A percentile compares a stretch with the other conserved stretches of the same genome.
Conservation (phyloP, 2,888 invertebrate genomes). For the Caenorhabditis sp. region DNA sequence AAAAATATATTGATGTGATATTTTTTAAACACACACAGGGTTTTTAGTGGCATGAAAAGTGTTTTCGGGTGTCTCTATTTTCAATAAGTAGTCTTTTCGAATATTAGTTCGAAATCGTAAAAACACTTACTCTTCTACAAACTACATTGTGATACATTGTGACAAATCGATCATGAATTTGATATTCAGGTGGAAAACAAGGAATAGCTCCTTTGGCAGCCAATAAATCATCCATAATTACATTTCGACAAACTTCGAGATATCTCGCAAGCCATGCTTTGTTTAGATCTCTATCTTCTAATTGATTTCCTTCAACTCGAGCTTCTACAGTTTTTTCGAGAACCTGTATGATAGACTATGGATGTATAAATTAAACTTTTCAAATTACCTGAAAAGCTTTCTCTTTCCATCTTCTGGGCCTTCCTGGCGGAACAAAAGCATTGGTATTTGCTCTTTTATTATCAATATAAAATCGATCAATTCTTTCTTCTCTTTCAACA, state of each 20-base stretch:
- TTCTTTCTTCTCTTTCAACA: slow-evolving; percentile 91
- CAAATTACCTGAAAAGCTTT: slow-evolving; percentile 44
- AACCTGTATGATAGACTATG: slow-evolving; percentile 84
- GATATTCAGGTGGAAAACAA: slow-evolving; percentile 92
- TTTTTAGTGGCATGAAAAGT: background rate
- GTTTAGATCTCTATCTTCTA: slow-evolving; percentile 87
- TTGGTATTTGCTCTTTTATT: slow-evolving; percentile 79
- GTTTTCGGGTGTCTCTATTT: background rate
- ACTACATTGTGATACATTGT: slow-evolving; percentile 91
- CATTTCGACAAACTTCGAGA: slow-evolving; percentile 77
- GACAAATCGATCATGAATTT: slow-evolving; percentile 89
- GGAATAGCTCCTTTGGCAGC: slow-evolving; percentile 76
- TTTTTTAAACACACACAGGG: background rate
- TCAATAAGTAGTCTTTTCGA: background rate
- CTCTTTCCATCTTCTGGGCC: slow-evolving; percentile 79
- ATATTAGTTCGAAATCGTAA: background rate
- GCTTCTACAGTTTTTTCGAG: slow-evolving; percentile 73
- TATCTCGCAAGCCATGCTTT: slow-evolving; percentile 93
- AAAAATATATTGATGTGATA: slow-evolving; percentile 41
- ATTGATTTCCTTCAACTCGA: slow-evolving; percentile 88
- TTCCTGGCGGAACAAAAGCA: slow-evolving; percentile 89
- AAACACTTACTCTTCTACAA: slow-evolving; percentile 62
- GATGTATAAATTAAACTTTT: slow-evolving; percentile 76
- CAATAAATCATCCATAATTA: slow-evolving; percentile 64
- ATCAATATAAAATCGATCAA: slow-evolving; percentile 84